A percentile compares a stretch with the other conserved stretches of the same genome.
Evolutionary conservation across 2,888 invertebrate genomes (phyloP).

Genomic region (Ferrisia virgata): DNA sequence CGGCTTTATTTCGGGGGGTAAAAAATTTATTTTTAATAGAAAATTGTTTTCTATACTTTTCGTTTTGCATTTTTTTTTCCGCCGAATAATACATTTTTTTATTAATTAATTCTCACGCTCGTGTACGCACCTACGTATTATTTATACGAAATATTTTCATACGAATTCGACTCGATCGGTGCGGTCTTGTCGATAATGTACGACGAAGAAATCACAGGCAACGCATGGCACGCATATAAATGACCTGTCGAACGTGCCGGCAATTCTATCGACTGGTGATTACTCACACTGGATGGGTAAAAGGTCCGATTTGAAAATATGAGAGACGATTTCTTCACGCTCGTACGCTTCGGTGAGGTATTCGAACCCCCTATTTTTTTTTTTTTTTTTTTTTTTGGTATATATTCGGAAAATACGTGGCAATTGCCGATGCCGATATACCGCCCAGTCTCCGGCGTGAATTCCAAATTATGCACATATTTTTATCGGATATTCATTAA

Average conservation of each 20-base stretch:
- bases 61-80: too few relatives aligned
- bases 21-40: not conserved
- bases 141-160: not conserved
- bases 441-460: not conserved
- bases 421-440: not conserved
- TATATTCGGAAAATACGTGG: not conserved
- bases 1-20: not conserved
- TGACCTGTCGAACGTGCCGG: slow-evolving; percentile 11
- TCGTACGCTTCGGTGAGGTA: not conserved
- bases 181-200: not conserved
- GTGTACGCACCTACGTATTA: too few relatives aligned
- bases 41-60: not conserved
- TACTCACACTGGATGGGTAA: not conserved
- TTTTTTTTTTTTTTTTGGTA: not conserved
- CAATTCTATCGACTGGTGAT: slow-evolving; percentile 12
- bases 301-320: slow-evolving; percentile 22
- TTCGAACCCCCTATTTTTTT: not conserved
- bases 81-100: too few relatives aligned
- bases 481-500: slow-evolving; percentile 2
- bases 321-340: slow-evolving; percentile 10
- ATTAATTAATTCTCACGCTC: not conserved
- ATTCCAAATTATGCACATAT: slow-evolving; percentile 11
- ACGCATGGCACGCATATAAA: slow-evolving; percentile 4
- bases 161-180: not conserved
- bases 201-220: not conserved